Percentiles rank a stretch among this genome's conserved stretches.
These are phyloP conservation scores for Clamator glandarius DNA, from an alignment of 2,797 vertebrate genomes.

Conservation along the genomic window DNA sequence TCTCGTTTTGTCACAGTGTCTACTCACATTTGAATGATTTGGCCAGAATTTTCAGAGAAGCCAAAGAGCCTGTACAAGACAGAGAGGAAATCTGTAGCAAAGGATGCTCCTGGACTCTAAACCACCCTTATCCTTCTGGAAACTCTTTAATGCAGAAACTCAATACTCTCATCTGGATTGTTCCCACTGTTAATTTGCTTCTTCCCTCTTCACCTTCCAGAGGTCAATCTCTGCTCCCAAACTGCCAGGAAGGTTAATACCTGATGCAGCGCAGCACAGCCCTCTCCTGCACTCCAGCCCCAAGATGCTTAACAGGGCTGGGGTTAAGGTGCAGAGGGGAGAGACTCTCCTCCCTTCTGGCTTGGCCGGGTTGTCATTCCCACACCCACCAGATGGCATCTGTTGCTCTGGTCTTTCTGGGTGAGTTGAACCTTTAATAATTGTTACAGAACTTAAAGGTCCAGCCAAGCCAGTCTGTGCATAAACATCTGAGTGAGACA, in stretches of 20 bases:
- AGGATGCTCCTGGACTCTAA: background rate
- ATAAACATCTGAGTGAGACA: background rate
- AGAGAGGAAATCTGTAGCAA: background rate
- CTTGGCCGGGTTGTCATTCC: background rate
- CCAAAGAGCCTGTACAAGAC: background rate
- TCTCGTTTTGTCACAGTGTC: accelerated
- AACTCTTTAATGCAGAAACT: background rate
- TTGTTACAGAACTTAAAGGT: background rate
- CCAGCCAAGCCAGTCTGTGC: background rate
- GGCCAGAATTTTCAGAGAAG: background rate
- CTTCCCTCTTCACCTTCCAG: background rate
- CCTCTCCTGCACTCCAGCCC: background rate
- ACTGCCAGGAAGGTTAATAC: background rate
- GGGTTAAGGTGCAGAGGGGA: background rate
- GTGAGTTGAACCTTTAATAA: background rate
- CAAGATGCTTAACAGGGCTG: background rate
- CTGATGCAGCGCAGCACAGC: background rate
- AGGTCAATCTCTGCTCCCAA: background rate
- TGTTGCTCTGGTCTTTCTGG: background rate
- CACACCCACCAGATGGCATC: background rate
- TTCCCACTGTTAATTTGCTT: background rate
- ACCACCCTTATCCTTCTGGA: background rate
- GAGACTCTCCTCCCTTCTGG: background rate
- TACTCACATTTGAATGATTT: background rate
- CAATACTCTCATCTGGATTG: background rate